These are phyloP conservation scores for Halcyon malimbica DNA, from an alignment of 2,113 vertebrate species.

Conservation along the genomic window DNA sequence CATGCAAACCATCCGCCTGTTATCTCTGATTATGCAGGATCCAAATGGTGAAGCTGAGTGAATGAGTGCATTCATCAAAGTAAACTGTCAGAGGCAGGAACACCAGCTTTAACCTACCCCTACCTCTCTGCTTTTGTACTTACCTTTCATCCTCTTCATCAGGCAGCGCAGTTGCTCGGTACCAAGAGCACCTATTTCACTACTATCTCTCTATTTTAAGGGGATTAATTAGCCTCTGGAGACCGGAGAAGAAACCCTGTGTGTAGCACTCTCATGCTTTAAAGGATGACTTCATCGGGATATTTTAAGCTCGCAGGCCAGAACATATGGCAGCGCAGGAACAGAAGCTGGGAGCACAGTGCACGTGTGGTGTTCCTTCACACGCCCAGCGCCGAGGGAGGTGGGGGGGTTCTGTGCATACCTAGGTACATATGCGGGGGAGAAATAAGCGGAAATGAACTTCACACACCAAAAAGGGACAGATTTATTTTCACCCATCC, in stretches of 20 bases:
- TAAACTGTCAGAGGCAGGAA: slow-evolving; percentile 50
- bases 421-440: not conserved
- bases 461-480: slow-evolving; percentile 22
- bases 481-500: slow-evolving; percentile 67
- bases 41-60: slow-evolving; percentile 72
- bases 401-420: not conserved
- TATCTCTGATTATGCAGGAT: slow-evolving; percentile 76
- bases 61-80: slow-evolving; percentile 74
- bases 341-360: slow-evolving; percentile 64
- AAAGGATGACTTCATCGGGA: slow-evolving; percentile 56
- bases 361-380: slow-evolving; percentile 59
- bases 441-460: slow-evolving; percentile 53
- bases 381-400: slow-evolving; percentile 34
- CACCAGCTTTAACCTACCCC: slow-evolving; percentile 50
- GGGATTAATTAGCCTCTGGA: slow-evolving; percentile 74
- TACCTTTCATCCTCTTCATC: not conserved
- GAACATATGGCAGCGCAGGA: slow-evolving; percentile 68
- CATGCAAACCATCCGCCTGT: slow-evolving; percentile 76
- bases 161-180: slow-evolving; percentile 24
- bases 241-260: slow-evolving; percentile 34
- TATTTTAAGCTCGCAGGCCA: slow-evolving; percentile 65
- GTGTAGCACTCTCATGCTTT: slow-evolving; percentile 35
- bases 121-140: slow-evolving; percentile 54
- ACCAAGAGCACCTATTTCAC: slow-evolving; percentile 27
- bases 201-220: slow-evolving; percentile 50